A percentile compares a stretch with the other conserved stretches of the same genome.
Evolutionary conservation across 1,140 invertebrate species (phyloP).

Genomic region (Magallana gigas): DNA sequence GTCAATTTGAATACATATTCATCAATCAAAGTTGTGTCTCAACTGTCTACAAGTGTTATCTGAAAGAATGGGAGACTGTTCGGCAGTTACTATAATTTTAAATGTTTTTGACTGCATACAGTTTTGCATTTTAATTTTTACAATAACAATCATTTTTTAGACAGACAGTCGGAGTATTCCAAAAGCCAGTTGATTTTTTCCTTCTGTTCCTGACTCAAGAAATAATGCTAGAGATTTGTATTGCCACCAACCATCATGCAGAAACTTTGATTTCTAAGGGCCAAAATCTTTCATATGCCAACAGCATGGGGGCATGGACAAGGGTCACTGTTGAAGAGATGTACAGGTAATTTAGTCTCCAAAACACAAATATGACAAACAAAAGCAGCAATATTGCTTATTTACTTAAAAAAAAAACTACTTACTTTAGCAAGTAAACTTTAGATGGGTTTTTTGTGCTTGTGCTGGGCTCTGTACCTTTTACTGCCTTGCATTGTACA

Average conservation of each 20-base stretch:
- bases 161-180: not conserved
- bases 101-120: too few species aligned
- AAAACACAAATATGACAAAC: not conserved
- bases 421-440: not conserved
- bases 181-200: not conserved
- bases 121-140: not conserved
- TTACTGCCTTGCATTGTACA: not conserved
- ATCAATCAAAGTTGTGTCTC: too few species aligned
- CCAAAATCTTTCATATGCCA: not conserved
- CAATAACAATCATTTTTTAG: not conserved
- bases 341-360: not conserved
- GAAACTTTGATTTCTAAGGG: not conserved
- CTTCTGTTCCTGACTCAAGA: slow-evolving; percentile 9
- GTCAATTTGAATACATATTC: too few species aligned
- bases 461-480: not conserved
- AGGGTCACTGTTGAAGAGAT: not conserved
- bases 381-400: not conserved
- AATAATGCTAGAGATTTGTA: not conserved
- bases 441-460: not conserved
- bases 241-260: not conserved
- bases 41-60: too few species aligned
- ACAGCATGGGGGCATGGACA: not conserved
- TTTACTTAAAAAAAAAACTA: not conserved
- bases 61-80: too few species aligned
- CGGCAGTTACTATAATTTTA: too few species aligned